phyloP scores from a whole-genome alignment of 2,113 vertebrate genomes.

The Zosterops lateralis region DNA sequence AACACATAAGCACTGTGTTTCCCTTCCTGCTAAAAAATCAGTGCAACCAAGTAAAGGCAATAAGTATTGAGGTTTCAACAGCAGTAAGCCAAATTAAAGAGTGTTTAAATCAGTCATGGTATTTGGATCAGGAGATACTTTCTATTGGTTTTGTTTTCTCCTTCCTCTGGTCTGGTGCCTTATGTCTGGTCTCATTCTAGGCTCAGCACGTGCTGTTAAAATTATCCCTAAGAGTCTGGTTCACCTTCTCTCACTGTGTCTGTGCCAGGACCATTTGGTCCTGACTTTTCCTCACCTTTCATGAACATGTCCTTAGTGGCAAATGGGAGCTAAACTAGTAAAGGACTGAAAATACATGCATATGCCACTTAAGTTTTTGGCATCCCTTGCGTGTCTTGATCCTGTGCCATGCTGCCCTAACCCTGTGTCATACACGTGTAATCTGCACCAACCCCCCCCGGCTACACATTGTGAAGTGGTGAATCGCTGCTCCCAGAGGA shows the following conservation, averaged over 20 bases:
- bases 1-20: fast-evolving
- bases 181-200: not conserved
- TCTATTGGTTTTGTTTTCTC: not conserved
- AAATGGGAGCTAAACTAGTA: not conserved
- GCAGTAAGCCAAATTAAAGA: not conserved
- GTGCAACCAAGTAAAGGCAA: not conserved
- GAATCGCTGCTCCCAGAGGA: not conserved
- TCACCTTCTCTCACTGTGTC: not conserved
- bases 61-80: not conserved
- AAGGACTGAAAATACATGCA: not conserved
- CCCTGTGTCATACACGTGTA: fast-evolving
- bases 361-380: not conserved
- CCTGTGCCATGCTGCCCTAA: not conserved
- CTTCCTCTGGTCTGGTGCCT: not conserved
- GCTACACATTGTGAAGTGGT: not conserved
- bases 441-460: not conserved
- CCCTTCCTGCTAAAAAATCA: not conserved
- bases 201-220: not conserved
- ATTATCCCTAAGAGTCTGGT: not conserved
- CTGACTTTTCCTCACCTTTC: not conserved
- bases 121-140: not conserved
- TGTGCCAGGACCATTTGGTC: not conserved
- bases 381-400: not conserved
- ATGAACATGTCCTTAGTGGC: not conserved
- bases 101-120: not conserved